Conservation (phyloP, 2,113 vertebrate genomes). For the Mormyrus iriodes region DNA sequence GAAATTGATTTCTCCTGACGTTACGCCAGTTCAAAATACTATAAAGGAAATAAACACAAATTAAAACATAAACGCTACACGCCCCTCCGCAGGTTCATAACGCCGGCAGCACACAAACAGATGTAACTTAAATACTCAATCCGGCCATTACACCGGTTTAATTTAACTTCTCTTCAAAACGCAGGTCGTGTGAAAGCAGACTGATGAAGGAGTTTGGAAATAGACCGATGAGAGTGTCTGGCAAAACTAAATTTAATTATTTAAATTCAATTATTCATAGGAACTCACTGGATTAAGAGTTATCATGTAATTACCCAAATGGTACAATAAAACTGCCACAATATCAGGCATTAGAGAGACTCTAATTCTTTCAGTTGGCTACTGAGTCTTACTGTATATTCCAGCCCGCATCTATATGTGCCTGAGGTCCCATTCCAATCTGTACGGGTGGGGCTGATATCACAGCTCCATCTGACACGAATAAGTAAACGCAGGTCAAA, state of each 20-base stretch:
- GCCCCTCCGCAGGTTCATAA: background rate
- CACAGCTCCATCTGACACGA: background rate
- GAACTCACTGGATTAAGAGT: background rate
- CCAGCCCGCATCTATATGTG: background rate
- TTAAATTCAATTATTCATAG: constrained; percentile 8
- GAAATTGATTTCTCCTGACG: constrained; percentile 13
- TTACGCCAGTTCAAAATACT: constrained; percentile 12
- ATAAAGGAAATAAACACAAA: constrained; percentile 24
- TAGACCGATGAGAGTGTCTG: background rate
- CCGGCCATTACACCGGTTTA: background rate
- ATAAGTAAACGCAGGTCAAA: background rate
- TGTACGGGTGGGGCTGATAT: background rate
- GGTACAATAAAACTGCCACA: constrained; percentile 2
- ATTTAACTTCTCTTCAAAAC: background rate
- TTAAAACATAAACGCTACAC: constrained; percentile 16
- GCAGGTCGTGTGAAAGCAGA: background rate
- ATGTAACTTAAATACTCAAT: constrained; percentile 8
- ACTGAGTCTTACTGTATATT: background rate
- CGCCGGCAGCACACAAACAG: background rate
- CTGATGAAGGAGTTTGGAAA: background rate
- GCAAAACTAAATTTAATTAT: background rate
- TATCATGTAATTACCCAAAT: constrained; percentile 1
- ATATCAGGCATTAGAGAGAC: background rate
- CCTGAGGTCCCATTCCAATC: background rate
- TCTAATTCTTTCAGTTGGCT: background rate